phyloP scores from a whole-genome alignment of 2,888 invertebrate genomes.

The Unio delphinus region DNA sequence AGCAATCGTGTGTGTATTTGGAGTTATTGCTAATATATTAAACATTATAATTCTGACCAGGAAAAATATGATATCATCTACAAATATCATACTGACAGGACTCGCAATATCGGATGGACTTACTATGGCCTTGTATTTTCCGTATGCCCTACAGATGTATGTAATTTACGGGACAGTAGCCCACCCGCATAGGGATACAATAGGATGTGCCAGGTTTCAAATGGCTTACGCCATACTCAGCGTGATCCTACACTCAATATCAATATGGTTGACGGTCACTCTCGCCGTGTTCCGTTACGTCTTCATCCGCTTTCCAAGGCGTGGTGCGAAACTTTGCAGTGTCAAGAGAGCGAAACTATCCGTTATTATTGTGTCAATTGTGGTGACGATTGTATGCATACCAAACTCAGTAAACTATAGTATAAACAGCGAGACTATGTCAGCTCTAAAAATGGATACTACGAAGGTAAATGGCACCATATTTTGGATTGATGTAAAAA shows the following conservation, averaged over 20 bases:
- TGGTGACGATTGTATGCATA: slow-evolving; percentile 64
- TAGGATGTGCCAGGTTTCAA: slow-evolving; percentile 67
- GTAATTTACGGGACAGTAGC: slow-evolving; percentile 52
- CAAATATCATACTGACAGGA: slow-evolving; percentile 89
- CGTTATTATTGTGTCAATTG: slow-evolving; percentile 75
- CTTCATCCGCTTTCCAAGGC: slow-evolving; percentile 78
- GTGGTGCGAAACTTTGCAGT: slow-evolving; percentile 87
- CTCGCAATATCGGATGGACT: slow-evolving; percentile 91
- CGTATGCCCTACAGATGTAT: slow-evolving; percentile 79
- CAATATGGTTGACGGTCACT: slow-evolving; percentile 93
- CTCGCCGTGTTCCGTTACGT: slow-evolving; percentile 92
- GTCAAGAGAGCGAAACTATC: slow-evolving; percentile 86
- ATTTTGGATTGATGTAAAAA: slow-evolving; percentile 74
- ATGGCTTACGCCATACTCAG: slow-evolving; percentile 89
- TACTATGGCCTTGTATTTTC: slow-evolving; percentile 91
- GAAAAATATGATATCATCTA: slow-evolving; percentile 90
- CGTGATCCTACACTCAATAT: slow-evolving; percentile 90
- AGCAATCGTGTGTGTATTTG: slow-evolving; percentile 89
- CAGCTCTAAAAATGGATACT: background rate
- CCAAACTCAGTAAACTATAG: slow-evolving; percentile 73
- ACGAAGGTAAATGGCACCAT: slow-evolving; percentile 35
- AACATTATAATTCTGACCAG: slow-evolving; percentile 93
- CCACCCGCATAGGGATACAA: slow-evolving; percentile 58
- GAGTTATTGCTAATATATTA: slow-evolving; percentile 89
- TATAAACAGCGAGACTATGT: slow-evolving; percentile 69